A percentile compares a stretch with the other conserved stretches of the same genome.
These are phyloP conservation scores for Acromyrmex charruanus DNA, from an alignment of 1,140 invertebrate species.

Conservation along the genomic window DNA sequence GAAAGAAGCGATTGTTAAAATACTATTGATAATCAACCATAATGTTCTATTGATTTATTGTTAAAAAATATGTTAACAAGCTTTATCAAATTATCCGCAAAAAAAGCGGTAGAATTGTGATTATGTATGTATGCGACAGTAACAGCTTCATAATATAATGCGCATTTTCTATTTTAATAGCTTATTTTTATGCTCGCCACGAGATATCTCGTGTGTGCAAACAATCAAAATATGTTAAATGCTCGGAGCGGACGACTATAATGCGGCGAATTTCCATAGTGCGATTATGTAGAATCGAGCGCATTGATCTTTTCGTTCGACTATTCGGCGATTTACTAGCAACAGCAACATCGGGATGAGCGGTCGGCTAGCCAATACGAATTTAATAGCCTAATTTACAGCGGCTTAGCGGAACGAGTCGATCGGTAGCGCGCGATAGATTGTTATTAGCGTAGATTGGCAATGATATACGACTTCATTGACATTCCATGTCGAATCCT, in stretches of 20 bases:
- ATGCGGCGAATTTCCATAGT: slow-evolving; percentile 58
- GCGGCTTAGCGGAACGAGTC: slow-evolving; percentile 66
- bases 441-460: slow-evolving; percentile 58
- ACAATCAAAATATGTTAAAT: slow-evolving; percentile 73
- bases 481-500: slow-evolving; percentile 47
- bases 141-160: slow-evolving; percentile 36
- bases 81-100: not conserved
- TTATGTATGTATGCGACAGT: not conserved
- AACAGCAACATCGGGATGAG: slow-evolving; percentile 33
- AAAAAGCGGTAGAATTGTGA: slow-evolving; percentile 31
- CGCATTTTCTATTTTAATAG: slow-evolving; percentile 54
- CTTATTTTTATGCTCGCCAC: not conserved
- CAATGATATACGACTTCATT: slow-evolving; percentile 62
- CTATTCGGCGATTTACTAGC: slow-evolving; percentile 51
- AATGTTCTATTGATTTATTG: not conserved
- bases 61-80: not conserved
- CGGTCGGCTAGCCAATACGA: slow-evolving; percentile 16
- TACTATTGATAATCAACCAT: not conserved
- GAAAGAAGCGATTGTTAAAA: not conserved
- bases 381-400: slow-evolving; percentile 68
- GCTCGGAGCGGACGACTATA: slow-evolving; percentile 58
- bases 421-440: slow-evolving; percentile 48
- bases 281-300: slow-evolving; percentile 61
- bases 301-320: slow-evolving; percentile 56
- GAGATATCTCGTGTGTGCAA: not conserved